Evolutionary conservation across 2,888 invertebrate species (phyloP).

Genomic region (Euplagia quadripunctaria): DNA sequence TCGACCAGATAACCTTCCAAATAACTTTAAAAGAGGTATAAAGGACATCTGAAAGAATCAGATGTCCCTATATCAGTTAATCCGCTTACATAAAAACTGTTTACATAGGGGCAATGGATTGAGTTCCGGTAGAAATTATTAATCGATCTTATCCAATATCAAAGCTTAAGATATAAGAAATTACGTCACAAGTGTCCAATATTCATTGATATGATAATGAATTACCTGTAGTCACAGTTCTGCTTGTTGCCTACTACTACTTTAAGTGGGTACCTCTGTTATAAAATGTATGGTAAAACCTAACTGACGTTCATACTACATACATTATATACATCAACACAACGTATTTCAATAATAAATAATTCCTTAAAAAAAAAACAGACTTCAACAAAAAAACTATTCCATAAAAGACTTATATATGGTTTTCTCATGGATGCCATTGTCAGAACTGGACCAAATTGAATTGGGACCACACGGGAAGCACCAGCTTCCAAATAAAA

Average conservation of each 20-base stretch:
- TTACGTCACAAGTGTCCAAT: not conserved
- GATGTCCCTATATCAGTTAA: not conserved
- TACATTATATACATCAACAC: not conserved
- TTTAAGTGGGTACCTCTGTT: not conserved
- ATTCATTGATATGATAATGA: not conserved
- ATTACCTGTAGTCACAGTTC: not conserved
- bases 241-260: not conserved
- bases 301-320: not conserved
- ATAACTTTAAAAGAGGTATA: conserved; percentile 6
- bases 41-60: not conserved
- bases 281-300: not conserved
- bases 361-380: too few relatives aligned
- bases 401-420: too few relatives aligned
- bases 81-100: not conserved
- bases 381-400: too few relatives aligned
- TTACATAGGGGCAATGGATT: not conserved
- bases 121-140: not conserved
- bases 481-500: too few relatives aligned
- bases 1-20: conserved; percentile 11
- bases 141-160: not conserved
- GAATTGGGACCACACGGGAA: too few relatives aligned
- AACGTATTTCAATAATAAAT: not conserved
- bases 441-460: too few relatives aligned
- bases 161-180: not conserved
- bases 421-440: too few relatives aligned